Percentiles rank a stretch among this genome's conserved stretches.
Conservation (phyloP, 2,888 invertebrate genomes). For the Catonia carolina region DNA sequence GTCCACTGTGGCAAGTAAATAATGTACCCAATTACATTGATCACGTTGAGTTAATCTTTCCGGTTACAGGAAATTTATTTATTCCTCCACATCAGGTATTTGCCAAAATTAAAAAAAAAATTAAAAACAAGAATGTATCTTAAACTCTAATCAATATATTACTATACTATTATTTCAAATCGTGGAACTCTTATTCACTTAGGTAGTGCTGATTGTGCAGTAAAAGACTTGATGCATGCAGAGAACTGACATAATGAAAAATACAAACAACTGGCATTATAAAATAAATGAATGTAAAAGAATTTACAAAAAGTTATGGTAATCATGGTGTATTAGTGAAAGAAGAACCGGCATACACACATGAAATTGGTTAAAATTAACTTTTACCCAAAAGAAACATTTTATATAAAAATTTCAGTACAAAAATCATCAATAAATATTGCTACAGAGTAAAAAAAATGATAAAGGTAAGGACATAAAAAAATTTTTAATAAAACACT, state of each 20-base stretch:
- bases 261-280: constrained; percentile 21
- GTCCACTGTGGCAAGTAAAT: constrained; percentile 15
- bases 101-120: constrained; percentile 25
- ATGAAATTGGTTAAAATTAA: not conserved
- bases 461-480: too few relatives aligned
- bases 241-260: constrained; percentile 18
- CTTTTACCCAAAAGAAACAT: not conserved
- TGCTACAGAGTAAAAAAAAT: too few relatives aligned
- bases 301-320: not conserved
- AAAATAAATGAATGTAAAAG: constrained; percentile 17
- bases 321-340: not conserved
- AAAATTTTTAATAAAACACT: too few relatives aligned
- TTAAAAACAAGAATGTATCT: constrained; percentile 27
- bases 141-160: constrained; percentile 25
- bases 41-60: constrained; percentile 11
- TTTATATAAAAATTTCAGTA: not conserved
- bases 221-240: constrained; percentile 17
- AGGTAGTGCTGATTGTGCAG: constrained; percentile 13
- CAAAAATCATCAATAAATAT: too few relatives aligned
- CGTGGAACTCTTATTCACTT: constrained; percentile 20
- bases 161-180: constrained; percentile 18
- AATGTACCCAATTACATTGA: constrained; percentile 12
- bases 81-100: constrained; percentile 29
- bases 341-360: not conserved
- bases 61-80: constrained; percentile 26